Evolutionary conservation across 2,888 invertebrate species (phyloP), one percentile per base, ranked within the genome.

Genomic region (Spilarctia lutea): DNA sequence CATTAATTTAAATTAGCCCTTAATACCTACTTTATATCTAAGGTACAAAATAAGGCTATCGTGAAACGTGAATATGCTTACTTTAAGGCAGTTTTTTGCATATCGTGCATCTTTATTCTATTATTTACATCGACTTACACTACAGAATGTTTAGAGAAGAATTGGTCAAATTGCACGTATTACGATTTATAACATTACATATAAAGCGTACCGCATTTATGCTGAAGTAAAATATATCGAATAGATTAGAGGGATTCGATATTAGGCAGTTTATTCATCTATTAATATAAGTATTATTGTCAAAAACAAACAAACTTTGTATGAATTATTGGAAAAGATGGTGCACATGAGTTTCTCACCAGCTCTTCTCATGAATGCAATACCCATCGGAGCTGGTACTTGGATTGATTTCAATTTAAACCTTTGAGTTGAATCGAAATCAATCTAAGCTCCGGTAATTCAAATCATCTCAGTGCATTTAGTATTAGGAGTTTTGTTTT

Each of bases 1-100:
- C 86, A 77, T 83, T 63, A 71, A 67, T 66, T 83, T 87, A 84
- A 86, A 81, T 74, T 85, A 87, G 86, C 82, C 79, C 84, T 83
- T 79, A 79, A 72, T 83, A 86, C 35, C 77, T 82, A 85, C 75
- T 74, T 85, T 87, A 88, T 84, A 84, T 85, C 91, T 93, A 93
- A 90, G 91, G 94, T 95, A 94, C 87, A 95, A 95, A 95, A 95
- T 95, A 95, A 95, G 95, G 95, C 95, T 94, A 92, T 90, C 88
- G 95, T 95, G 95, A 93, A 90, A 93, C 89, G 94, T 94, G 94
- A 94, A 91, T 91, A 93, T 90, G 91, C 93, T 92, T 92, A 93
- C 75, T 81, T 88, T 95, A 95, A 95, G 95, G 95, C 94, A 95
- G 94, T 94, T 93, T 87, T 18, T 92, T 90, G 90, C 90, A 91